Evolutionary conservation across 2,113 vertebrate species (phyloP).

Genomic region (Sinocyclocheilus maitianheensis): DNA sequence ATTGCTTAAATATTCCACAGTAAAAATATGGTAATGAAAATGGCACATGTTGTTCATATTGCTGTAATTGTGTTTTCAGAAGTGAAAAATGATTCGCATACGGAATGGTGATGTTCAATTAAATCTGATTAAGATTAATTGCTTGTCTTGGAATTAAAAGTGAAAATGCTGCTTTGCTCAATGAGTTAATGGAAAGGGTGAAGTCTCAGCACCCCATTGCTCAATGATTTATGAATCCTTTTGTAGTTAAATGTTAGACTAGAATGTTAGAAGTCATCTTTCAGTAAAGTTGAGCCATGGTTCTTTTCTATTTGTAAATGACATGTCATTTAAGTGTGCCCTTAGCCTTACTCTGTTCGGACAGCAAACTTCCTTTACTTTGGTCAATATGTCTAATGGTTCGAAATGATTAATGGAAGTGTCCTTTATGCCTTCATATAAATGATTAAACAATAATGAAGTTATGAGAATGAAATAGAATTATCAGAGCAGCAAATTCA

Average conservation of each 20-base stretch:
- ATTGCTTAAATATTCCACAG: background rate
- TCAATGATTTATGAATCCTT: slow-evolving; percentile 37
- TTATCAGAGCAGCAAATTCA: background rate
- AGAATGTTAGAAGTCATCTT: slow-evolving; percentile 51
- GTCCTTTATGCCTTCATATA: slow-evolving; percentile 16
- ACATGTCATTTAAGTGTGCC: slow-evolving; percentile 53
- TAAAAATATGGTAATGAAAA: background rate
- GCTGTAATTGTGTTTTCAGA: background rate
- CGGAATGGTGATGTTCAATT: slow-evolving; percentile 55
- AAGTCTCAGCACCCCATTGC: slow-evolving; percentile 20
- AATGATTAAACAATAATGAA: slow-evolving; percentile 19
- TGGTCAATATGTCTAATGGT: background rate
- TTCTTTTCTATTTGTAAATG: slow-evolving; percentile 6
- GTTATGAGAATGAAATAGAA: slow-evolving; percentile 1
- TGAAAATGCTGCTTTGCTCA: slow-evolving; percentile 36
- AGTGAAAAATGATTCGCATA: slow-evolving; percentile 48
- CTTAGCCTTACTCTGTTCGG: slow-evolving; percentile 2
- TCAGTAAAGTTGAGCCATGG: background rate
- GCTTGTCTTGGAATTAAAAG: slow-evolving; percentile 23
- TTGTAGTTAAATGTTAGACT: slow-evolving; percentile 56
- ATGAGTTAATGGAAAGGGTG: slow-evolving; percentile 48
- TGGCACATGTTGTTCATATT: background rate
- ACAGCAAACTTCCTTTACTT: background rate
- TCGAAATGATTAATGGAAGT: slow-evolving; percentile 38
- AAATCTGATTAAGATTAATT: slow-evolving; percentile 54